Evolutionary conservation across 2,113 vertebrate species (phyloP), one percentile per base, ranked within the genome.

Genomic region (Sardina pilchardus): DNA sequence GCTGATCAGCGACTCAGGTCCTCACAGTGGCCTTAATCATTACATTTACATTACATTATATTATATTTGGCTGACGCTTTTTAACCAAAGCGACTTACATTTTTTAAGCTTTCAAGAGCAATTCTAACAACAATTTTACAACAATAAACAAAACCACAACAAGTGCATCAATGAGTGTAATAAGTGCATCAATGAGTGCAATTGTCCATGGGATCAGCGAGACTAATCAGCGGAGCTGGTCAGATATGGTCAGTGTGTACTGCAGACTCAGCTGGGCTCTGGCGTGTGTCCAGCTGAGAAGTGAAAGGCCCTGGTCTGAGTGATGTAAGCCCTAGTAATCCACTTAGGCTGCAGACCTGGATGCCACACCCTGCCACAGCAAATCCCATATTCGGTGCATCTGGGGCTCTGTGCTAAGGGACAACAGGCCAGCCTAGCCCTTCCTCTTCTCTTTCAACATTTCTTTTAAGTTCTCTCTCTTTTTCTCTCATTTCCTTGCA

Each of bases 261-360:
- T n/a, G 50, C 50, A n/a, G n/a, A 63, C 59, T 63, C 19, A n/a
- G 63, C n/a, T 10, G 3, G 71, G 30, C 14, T 36, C 26, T 78
- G 67, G 34, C 26, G 12, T 36, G 85, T 90, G 87, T 86, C 78
- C 6, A 85, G 67, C 43, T 48, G 89, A 91, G 91, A 93, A 92
- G 83, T 75, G 71, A 78, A 39, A 39, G 30, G 71, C 34, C 71
- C 10, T 14, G 34, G 30, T 14, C 63, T 71, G 63, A 71, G 26
- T 71, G 91, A 92, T 92, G 92, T 89, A 93, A 89, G 86, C 90
- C 90, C 86, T 89, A 91, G 88, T 93, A 93, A 94, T 94, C 93
- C 93, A 94, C 93, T 94, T 94, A 94, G n/a, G 10, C n/a, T 71
- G n/a, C 63, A 30, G 63, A 71, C 63, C 63, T 71, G 63, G 63